Conservation (phyloP, 2,797 vertebrate species). For the Crocidura indochinensis region DNA sequence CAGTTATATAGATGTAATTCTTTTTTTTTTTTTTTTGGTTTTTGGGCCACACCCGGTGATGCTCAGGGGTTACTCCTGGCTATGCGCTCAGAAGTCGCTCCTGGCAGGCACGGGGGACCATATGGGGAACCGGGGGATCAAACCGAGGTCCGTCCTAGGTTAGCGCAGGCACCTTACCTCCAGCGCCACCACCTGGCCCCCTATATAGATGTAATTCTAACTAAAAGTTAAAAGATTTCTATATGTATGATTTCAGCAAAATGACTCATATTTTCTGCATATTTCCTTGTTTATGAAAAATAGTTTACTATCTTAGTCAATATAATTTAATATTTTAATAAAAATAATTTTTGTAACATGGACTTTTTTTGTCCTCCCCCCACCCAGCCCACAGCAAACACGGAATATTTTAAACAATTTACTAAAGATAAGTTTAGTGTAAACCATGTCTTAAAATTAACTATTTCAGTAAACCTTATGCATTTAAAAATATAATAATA, state of each 20-base stretch:
- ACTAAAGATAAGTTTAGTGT: neutral
- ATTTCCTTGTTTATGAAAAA: neutral
- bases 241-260: neutral
- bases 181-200: too few relatives aligned
- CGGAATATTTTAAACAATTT: too few relatives aligned
- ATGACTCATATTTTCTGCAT: neutral
- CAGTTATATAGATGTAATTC: neutral
- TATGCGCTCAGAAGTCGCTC: too few relatives aligned
- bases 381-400: too few relatives aligned
- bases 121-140: too few relatives aligned
- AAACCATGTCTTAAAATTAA: slow-evolving; percentile 2
- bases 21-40: too few relatives aligned
- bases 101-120: too few relatives aligned
- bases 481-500: slow-evolving; percentile 57
- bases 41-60: too few relatives aligned
- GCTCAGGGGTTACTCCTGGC: too few relatives aligned
- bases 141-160: too few relatives aligned
- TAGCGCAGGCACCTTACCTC: too few relatives aligned
- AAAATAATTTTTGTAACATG: neutral
- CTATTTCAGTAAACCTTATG: neutral
- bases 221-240: neutral
- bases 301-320: neutral
- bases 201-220: neutral
- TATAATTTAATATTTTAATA: slow-evolving; percentile 42
- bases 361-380: neutral